A percentile compares a stretch with the other conserved stretches of the same genome.
Evolutionary conservation across 1,140 invertebrate genomes (phyloP).

Genomic region (Apis florea): DNA sequence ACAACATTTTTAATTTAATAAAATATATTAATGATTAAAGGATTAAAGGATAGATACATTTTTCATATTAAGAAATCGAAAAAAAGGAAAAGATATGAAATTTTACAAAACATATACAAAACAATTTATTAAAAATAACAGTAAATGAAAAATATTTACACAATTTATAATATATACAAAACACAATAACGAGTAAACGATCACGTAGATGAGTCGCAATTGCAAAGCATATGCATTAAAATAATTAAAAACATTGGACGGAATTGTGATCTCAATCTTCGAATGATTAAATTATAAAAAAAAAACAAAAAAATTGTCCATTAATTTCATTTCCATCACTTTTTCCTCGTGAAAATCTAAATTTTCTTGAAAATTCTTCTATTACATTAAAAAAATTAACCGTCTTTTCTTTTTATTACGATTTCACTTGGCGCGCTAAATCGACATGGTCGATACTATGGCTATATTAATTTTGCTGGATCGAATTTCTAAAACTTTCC

Average conservation of each 20-base stretch:
- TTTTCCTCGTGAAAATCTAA: background rate
- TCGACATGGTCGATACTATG: no score
- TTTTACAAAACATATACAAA: conserved; percentile 34
- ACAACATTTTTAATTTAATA: no score
- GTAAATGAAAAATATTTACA: conserved; percentile 54
- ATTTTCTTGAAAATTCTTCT: no score
- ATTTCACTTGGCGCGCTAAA: background rate
- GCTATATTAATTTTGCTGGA: background rate
- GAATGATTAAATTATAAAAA: background rate
- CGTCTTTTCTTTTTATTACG: background rate
- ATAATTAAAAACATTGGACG: background rate
- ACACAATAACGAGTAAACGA: conserved; percentile 19
- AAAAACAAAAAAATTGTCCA: no score
- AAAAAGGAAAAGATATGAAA: background rate
- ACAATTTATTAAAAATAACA: conserved; percentile 55
- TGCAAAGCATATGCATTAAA: background rate
- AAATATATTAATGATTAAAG: no score
- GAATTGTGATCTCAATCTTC: background rate
- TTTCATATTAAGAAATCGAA: background rate
- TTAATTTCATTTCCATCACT: no score
- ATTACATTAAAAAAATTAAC: no score
- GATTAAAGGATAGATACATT: background rate
- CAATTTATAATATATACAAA: conserved; percentile 53
- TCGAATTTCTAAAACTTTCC: background rate
- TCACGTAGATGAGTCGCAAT: conserved; percentile 38